A percentile compares a stretch with the other conserved stretches of the same genome.
Conservation (phyloP, 2,797 vertebrate species). For the Sebastes jordani region DNA sequence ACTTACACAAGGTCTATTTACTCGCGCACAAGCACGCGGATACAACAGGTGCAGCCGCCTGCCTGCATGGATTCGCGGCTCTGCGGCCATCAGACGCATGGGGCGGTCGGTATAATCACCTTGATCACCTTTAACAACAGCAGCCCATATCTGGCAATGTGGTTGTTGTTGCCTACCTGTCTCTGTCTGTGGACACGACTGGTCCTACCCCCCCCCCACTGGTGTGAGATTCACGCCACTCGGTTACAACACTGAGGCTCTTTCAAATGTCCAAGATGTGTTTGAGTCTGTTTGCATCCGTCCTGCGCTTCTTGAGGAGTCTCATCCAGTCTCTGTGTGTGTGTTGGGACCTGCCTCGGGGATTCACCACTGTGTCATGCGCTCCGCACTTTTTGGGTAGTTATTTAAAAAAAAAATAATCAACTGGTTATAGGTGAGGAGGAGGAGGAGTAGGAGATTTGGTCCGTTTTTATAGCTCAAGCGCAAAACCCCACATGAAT, state of each 20-base stretch:
- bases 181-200: slow-evolving; percentile 47
- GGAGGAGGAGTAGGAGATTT: slow-evolving; percentile 6
- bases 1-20: neutral
- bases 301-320: slow-evolving; percentile 62
- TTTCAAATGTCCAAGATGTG: slow-evolving; percentile 47
- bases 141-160: slow-evolving; percentile 9
- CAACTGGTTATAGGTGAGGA: slow-evolving; percentile 60
- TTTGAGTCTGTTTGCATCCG: slow-evolving; percentile 63
- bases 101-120: slow-evolving; percentile 49
- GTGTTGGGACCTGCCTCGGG: slow-evolving; percentile 39
- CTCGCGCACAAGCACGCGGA: slow-evolving; percentile 27
- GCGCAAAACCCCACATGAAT: slow-evolving; percentile 48
- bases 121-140: slow-evolving; percentile 47
- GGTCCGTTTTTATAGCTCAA: slow-evolving; percentile 42
- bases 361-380: slow-evolving; percentile 55
- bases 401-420: slow-evolving; percentile 40
- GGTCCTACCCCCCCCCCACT: slow-evolving; percentile 11
- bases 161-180: slow-evolving; percentile 53
- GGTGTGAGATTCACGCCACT: slow-evolving; percentile 52
- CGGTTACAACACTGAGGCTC: slow-evolving; percentile 41
- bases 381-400: slow-evolving; percentile 58
- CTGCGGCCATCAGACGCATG: slow-evolving; percentile 46
- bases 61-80: slow-evolving; percentile 6
- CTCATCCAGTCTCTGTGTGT: slow-evolving; percentile 67
- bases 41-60: slow-evolving; percentile 74